Conservation (phyloP, 2,797 vertebrate genomes). For the Ptychobarbus kaznakovi region DNA sequence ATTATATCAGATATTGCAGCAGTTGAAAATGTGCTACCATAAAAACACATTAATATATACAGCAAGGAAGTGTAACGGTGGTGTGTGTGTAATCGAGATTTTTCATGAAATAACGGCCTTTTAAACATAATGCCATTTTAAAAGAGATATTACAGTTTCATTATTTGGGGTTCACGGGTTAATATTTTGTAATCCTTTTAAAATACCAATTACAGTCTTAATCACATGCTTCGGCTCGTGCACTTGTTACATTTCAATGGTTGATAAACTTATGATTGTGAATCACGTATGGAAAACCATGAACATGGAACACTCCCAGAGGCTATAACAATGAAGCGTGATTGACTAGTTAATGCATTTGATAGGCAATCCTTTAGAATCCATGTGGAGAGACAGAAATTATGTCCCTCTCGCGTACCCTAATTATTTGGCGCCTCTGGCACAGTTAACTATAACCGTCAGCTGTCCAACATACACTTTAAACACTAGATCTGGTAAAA, state of each 20-base stretch:
- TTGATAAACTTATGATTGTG: not conserved
- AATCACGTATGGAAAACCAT: not conserved
- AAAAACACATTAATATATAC: not conserved
- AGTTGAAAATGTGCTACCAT: not conserved
- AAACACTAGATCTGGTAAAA: not conserved
- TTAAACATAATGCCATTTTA: not conserved
- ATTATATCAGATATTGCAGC: not conserved
- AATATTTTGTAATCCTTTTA: not conserved
- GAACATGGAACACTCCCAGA: not conserved
- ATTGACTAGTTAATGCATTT: not conserved
- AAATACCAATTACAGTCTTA: not conserved
- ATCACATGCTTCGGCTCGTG: not conserved
- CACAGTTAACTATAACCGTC: not conserved
- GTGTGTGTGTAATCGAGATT: not conserved
- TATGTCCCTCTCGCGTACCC: not conserved
- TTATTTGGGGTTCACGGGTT: not conserved
- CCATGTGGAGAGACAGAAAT: not conserved
- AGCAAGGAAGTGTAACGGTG: not conserved
- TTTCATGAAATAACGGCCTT: not conserved
- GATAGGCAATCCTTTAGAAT: not conserved
- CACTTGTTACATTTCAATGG: not conserved
- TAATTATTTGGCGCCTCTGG: not conserved
- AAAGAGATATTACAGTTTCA: not conserved
- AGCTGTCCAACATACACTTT: not conserved
- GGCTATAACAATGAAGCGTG: not conserved